Evolutionary conservation across 2,888 invertebrate species (phyloP).

Genomic region (Cephus nigrinus): DNA sequence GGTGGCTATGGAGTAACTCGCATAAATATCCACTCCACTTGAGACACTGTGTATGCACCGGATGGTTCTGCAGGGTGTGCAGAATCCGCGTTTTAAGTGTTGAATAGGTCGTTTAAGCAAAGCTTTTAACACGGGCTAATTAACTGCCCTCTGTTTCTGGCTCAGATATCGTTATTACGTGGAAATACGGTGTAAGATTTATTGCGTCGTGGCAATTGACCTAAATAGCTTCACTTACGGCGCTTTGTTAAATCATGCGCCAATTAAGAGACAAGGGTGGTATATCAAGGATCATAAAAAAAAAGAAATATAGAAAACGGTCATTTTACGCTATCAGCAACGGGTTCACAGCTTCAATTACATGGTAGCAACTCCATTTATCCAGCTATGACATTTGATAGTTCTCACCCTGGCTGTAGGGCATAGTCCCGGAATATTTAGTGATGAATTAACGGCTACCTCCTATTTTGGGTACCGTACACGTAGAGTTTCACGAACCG

Average conservation of each 20-base stretch:
- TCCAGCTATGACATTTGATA: background rate
- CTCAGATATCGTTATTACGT: background rate
- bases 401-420: background rate
- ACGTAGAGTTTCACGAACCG: background rate
- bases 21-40: conserved; percentile 10
- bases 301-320: background rate
- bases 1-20: background rate
- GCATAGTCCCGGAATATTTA: background rate
- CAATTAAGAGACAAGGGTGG: background rate
- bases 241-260: background rate
- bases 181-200: background rate
- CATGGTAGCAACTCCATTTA: background rate
- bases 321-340: background rate
- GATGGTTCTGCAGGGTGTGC: background rate
- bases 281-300: background rate
- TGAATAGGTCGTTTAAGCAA: conserved; percentile 48
- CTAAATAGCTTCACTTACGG: background rate
- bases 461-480: background rate
- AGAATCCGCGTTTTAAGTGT: conserved; percentile 35
- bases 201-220: background rate
- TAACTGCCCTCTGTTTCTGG: conserved; percentile 36
- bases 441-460: conserved; percentile 4
- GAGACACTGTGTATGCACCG: conserved; percentile 8
- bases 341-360: background rate
- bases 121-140: conserved; percentile 50